Base-by-base conservation (phyloP, 2,113 vertebrate species). In the Mustela lutreola region DNA sequence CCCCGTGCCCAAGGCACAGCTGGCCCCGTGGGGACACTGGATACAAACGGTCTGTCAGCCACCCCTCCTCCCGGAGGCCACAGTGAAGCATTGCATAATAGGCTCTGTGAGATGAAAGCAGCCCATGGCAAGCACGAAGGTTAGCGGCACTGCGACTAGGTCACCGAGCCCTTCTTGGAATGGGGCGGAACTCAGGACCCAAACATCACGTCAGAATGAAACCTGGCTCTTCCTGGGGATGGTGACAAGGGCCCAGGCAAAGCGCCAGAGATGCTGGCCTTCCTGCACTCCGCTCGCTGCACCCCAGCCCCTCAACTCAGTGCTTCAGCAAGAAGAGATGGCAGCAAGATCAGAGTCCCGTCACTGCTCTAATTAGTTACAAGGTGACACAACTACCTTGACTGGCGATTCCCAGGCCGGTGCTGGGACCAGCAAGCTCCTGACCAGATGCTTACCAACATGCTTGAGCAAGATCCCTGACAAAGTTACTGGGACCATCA, bases 161-260 rank as follows among this genome's bases (percentile, higher is more conserved):
- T 76, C 48, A 92, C 62, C 56, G 22, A 8, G 91, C 12, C 65
- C 36, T 94, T 95, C 92, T 28, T 42, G 89, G 97, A 94, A 96
- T 22, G 0, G 3, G 65, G 76, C 31, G 67, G 91, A 80, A 56
- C 60, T 15, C 5, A 28, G 86, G 65, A 84, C 86, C 86, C n/a
- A 91, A 87, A 95, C 21, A 56, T 60, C 83, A 91, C 0, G 21
- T 45, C 86, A 94, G 80, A 31, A 26, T 39, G 58, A 79, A 76
- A 92, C 42, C 24, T 65, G 83, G 83, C 45, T 4, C 36, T 76
- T 50, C 33, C 75, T 39, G 3, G 28, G 56, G 39, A 60, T 4
- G 22, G 70, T 86, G 50, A 95, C 82, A 86, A 70, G 73, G 71
- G 45, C 50, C 15, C 11, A 14, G 89, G 92, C 53, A 31, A n/a